Evolutionary conservation across 1,140 invertebrate genomes (phyloP), one percentile per base, ranked within the genome.

Genomic region (Pseudobourletiella spinata): DNA sequence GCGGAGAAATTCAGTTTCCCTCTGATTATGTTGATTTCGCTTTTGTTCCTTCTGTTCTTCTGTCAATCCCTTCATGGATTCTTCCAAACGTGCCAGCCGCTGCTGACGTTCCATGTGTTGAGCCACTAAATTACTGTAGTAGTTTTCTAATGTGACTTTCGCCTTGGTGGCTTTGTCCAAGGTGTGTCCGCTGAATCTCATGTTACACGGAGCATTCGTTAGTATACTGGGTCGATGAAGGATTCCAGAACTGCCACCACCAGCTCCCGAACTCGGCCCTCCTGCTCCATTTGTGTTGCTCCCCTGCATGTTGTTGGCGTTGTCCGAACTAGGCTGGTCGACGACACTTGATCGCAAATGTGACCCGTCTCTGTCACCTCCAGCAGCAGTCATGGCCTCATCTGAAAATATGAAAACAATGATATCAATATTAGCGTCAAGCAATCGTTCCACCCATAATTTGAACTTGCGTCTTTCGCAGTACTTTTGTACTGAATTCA

Each of bases 91-190:
- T 28, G 90, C 89, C 73, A 93, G 83, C 74, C 89, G 85, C 75
- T 95, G 93, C 77, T 97, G 94, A 72, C 96, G 82, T 78, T 99
- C 97, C 71, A 93, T 85, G 78, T 97, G 93, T 76, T 98, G 95
- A 72, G 90, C 84, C 75, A 98, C 90, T 72, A 98, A 84, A 80
- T 99, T 98, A 74, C 87, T 93, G 78, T 99, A 99, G 79, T 98
- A 99, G 78, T 98, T 98, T 79, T 99, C 96, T 73, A 99, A 79
- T 55, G 95, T 96, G 69, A 99, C 90, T 80, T 99, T 98, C 65
- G 95, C 94, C 79, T 97, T 97, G 72, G 94, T 98, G 62, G 95
- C 96, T 80, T 99, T 98, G 81, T 99, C 96, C 72, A 94, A 80
- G 67, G 95, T 98, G 78, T 98, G 91, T 70, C 90, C 90, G 79